Base-by-base conservation (phyloP, 1,140 invertebrate genomes). In the Drosophila parabipectinata region DNA sequence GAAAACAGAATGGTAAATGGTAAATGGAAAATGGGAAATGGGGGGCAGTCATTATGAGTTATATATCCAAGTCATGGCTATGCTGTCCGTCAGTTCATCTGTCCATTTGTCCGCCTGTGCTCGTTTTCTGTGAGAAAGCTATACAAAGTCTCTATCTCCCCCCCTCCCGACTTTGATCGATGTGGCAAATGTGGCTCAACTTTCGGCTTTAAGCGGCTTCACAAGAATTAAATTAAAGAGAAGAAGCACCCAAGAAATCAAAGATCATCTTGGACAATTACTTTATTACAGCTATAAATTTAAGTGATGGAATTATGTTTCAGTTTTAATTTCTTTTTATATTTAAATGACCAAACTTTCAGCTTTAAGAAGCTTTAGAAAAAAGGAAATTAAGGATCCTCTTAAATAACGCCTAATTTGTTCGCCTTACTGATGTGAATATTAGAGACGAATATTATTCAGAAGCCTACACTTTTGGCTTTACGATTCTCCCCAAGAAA, bases 131-230 rank as follows among this genome's bases (percentile, higher is more conserved):
- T 67, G 66, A 55, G 66, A 69, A 69, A 62, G 37, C 34, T 44
- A 14, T 41, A 61, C 48, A 59, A 60, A 59, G 52, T 39, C 47
- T 21, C 0, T 52, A 55, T 66, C 30, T 12, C 18, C 24, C 14
- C 18, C 18, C 21, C 15, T 14, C 3, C 8, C 30, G 52, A 66
- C 53, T 54, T 72, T 85, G 80, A 85, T 85, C 59, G 80, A 85
- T 85, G 77, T 68, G 48, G 44, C 80, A 79, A 84, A 84, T 84
- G 79, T 62, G 34, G 15, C 8, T 9, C 50, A 67, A 37, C 50
- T 24, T 21, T 30, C 26, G 15, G 30, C n/a, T 57, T 45, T 15
- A 28, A 41, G 54, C 39, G 14, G 28, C 28, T 47, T 62, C 59
- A 14, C n/a, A 10, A 44, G 14, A 44, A 44, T 15, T 45, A 21